phyloP scores from a whole-genome alignment of 2,113 vertebrate species.

The Pangasianodon hypophthalmus region DNA sequence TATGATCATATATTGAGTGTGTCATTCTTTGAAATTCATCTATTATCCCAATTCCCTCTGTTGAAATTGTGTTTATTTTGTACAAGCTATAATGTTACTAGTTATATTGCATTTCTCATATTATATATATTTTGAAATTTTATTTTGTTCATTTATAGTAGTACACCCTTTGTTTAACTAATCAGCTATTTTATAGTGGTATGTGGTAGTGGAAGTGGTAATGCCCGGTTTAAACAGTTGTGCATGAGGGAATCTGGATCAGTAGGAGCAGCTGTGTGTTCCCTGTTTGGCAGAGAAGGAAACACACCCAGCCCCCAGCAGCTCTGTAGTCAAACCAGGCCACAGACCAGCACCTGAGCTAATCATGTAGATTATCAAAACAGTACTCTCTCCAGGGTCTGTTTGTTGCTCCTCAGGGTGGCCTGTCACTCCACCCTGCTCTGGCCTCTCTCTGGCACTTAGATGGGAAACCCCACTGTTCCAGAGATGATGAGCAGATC shows the following conservation, averaged over 20 bases:
- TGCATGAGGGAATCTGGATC: constrained; percentile 25
- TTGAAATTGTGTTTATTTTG: background rate
- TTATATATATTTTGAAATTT: background rate
- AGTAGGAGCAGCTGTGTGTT: constrained; percentile 55
- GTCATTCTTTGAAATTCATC: constrained; percentile 1
- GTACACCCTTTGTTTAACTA: background rate
- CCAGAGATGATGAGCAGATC: constrained; percentile 26
- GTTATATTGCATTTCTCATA: background rate
- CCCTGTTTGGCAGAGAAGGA: constrained; percentile 45
- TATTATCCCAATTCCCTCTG: background rate
- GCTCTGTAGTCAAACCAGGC: constrained; percentile 46
- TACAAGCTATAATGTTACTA: background rate
- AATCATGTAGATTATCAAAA: constrained; percentile 60
- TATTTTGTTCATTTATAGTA: background rate
- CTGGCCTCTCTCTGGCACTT: constrained; percentile 37
- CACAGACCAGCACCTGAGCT: constrained; percentile 62
- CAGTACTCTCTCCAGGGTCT: constrained; percentile 49
- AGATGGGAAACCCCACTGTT: constrained; percentile 42
- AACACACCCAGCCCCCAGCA: constrained; percentile 47
- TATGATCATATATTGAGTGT: background rate
- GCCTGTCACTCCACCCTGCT: constrained; percentile 35
- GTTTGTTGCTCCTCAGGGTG: constrained; percentile 55
- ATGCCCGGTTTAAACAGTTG: constrained; percentile 33
- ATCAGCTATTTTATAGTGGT: background rate
- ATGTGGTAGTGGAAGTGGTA: constrained; percentile 9